Conservation (phyloP, 92 coral and sea anemone genomes). For the Phenganax subtilis region DNA sequence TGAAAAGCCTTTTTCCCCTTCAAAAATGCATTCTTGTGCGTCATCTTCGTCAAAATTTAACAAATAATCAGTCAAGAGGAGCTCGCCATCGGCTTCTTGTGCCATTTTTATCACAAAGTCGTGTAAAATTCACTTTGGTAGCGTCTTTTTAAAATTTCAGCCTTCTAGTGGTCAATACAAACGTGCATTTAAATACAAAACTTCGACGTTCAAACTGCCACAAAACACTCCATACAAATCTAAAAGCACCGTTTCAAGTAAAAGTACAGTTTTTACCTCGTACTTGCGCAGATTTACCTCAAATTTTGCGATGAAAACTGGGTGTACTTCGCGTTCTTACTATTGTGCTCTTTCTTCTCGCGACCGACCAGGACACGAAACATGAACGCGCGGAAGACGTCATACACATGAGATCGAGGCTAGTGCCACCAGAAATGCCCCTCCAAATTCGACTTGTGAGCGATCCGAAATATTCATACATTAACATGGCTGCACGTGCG, state of each 20-base stretch:
- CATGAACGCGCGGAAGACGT: neutral
- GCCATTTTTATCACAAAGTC: neutral
- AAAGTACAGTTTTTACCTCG: neutral
- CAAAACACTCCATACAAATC: neutral
- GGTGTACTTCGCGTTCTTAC: neutral
- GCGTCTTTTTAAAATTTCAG: neutral
- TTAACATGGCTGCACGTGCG: constrained; percentile 41
- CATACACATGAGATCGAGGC: no score
- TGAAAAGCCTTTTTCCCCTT: neutral
- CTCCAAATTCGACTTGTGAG: neutral
- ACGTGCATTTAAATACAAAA: constrained; percentile 25
- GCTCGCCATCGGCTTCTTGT: constrained; percentile 23
- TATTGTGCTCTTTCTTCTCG: no score
- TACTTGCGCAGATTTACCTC: neutral
- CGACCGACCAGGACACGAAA: no score
- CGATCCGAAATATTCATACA: neutral
- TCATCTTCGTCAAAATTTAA: constrained; percentile 52
- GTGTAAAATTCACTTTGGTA: neutral
- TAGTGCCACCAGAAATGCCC: neutral
- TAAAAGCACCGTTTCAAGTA: neutral
- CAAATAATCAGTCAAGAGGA: constrained; percentile 66
- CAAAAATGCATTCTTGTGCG: constrained; percentile 6
- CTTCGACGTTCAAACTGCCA: constrained; percentile 28
- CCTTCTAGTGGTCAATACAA: neutral
- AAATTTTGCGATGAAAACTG: neutral